A percentile compares a stretch with the other conserved stretches of the same genome.
phyloP scores from a whole-genome alignment of 2,888 invertebrate genomes.

The Pandemis heparana region DNA sequence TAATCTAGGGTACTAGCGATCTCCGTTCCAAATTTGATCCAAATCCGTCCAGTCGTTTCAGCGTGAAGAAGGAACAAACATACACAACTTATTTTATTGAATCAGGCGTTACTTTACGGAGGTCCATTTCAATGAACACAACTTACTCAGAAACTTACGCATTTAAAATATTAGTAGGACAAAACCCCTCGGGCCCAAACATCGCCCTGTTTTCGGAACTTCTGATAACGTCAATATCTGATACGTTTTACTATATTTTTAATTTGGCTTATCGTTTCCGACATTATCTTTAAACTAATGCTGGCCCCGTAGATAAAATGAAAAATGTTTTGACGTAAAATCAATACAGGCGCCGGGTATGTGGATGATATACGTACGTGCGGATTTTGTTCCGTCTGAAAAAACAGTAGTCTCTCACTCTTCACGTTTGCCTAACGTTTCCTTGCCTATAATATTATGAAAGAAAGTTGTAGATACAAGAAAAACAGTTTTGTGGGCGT shows the following conservation, averaged over 20 bases:
- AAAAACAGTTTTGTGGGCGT: too few species aligned
- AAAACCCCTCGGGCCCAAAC: not conserved
- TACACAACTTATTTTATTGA: too few species aligned
- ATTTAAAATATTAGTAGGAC: too few species aligned
- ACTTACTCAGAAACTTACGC: too few species aligned
- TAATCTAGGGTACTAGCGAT: too few species aligned
- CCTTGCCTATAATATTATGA: not conserved
- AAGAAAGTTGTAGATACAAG: too few species aligned
- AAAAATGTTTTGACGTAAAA: constrained; percentile 47
- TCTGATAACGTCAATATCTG: constrained; percentile 33
- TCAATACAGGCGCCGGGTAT: constrained; percentile 42
- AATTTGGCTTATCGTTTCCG: constrained; percentile 45
- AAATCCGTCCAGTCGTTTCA: too few species aligned
- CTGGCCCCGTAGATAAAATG: constrained; percentile 43
- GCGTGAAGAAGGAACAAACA: too few species aligned
- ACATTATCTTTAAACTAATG: constrained; percentile 47
- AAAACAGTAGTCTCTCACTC: constrained; percentile 38
- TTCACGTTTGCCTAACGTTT: constrained; percentile 10
- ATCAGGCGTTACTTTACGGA: too few species aligned
- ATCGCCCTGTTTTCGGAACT: constrained; percentile 8
- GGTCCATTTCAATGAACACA: too few species aligned
- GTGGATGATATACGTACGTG: constrained; percentile 16
- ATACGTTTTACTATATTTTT: constrained; percentile 40
- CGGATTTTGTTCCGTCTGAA: not conserved
- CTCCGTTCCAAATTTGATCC: too few species aligned